Evolutionary conservation across 2,888 invertebrate genomes (phyloP).

Genomic region (Cephus sareptanus): DNA sequence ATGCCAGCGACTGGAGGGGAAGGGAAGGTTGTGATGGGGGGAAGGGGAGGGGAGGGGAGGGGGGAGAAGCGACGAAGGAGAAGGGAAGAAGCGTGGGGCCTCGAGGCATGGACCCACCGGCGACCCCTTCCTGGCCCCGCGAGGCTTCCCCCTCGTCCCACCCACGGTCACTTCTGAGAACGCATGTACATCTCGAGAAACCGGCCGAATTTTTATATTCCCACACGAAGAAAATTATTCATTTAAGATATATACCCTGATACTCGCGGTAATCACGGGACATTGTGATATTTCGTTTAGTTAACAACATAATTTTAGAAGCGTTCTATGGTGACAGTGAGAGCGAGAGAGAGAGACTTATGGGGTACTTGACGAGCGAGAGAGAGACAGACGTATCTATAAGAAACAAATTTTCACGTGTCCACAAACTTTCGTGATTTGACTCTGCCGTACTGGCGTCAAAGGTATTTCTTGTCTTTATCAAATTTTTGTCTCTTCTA

Average conservation of each 20-base stretch:
- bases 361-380: background rate
- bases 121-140: background rate
- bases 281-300: too few relatives aligned
- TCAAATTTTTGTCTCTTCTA: background rate
- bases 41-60: background rate
- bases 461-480: background rate
- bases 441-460: too few relatives aligned
- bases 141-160: conserved; percentile 25
- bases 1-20: background rate
- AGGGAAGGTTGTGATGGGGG: background rate
- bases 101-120: conserved; percentile 2
- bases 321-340: background rate
- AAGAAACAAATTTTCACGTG: background rate
- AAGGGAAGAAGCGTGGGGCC: conserved; percentile 8
- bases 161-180: conserved; percentile 40
- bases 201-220: conserved; percentile 50
- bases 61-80: background rate
- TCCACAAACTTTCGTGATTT: background rate
- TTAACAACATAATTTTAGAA: too few relatives aligned
- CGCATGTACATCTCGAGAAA: conserved; percentile 55
- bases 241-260: too few relatives aligned
- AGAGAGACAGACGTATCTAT: background rate
- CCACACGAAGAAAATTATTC: too few relatives aligned
- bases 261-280: too few relatives aligned
- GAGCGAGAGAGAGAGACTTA: background rate